Conservation (phyloP, 2,797 vertebrate species). For the Danio kyathit region DNA sequence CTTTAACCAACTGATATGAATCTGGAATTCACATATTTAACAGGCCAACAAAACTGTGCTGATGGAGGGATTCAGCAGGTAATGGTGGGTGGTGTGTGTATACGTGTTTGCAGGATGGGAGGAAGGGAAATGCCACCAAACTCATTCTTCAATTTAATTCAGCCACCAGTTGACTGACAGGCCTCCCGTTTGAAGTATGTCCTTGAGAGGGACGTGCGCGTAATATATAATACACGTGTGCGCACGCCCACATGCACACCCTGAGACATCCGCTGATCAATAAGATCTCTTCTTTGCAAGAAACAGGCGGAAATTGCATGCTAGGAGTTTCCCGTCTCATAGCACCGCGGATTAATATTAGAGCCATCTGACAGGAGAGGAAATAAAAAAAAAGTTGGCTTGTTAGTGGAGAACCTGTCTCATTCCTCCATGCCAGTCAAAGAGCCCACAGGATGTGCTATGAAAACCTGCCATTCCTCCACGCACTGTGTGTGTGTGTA, state of each 20-base stretch:
- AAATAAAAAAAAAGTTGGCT: slow-evolving; percentile 37
- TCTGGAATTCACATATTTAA: slow-evolving; percentile 12
- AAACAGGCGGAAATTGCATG: slow-evolving; percentile 57
- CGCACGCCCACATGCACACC: neutral
- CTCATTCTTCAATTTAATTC: slow-evolving; percentile 37
- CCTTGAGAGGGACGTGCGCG: slow-evolving; percentile 46
- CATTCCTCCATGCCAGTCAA: slow-evolving; percentile 63
- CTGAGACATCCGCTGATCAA: slow-evolving; percentile 32
- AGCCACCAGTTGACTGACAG: slow-evolving; percentile 47
- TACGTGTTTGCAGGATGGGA: neutral
- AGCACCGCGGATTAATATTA: slow-evolving; percentile 33
- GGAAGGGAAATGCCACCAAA: slow-evolving; percentile 4
- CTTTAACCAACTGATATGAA: slow-evolving; percentile 16
- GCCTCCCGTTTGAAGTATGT: slow-evolving; percentile 43
- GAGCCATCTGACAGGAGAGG: slow-evolving; percentile 23
- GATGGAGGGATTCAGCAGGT: slow-evolving; percentile 20
- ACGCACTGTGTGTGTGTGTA: neutral
- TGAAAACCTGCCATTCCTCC: slow-evolving; percentile 52
- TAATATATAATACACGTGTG: slow-evolving; percentile 15
- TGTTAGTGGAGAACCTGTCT: slow-evolving; percentile 58
- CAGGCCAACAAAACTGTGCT: slow-evolving; percentile 11
- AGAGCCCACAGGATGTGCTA: slow-evolving; percentile 52
- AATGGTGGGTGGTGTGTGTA: neutral
- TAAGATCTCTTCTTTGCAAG: slow-evolving; percentile 36
- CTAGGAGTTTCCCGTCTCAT: slow-evolving; percentile 42